Evolutionary conservation across 2,797 vertebrate genomes (phyloP).

Genomic region (Melanotaenia pygmaea): DNA sequence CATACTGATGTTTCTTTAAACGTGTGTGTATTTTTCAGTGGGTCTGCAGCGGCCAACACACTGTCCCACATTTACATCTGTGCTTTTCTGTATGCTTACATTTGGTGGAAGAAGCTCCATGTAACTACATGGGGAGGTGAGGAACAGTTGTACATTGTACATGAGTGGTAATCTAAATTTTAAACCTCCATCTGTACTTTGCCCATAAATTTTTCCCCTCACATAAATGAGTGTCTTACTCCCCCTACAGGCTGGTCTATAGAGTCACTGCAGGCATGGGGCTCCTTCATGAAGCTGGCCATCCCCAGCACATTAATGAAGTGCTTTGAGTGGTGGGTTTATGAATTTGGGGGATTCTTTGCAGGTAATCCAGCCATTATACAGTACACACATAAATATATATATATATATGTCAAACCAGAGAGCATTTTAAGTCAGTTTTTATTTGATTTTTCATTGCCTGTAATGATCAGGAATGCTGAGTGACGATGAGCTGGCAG

Average conservation of each 20-base stretch:
- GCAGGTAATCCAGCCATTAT: constrained; percentile 78
- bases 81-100: constrained; percentile 84
- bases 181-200: background rate
- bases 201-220: background rate
- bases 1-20: background rate
- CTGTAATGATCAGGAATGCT: constrained; percentile 81
- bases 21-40: constrained; percentile 74
- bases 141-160: background rate
- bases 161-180: background rate
- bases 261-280: constrained; percentile 92
- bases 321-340: constrained; percentile 96
- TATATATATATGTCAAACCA: background rate
- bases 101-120: constrained; percentile 88
- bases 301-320: constrained; percentile 92
- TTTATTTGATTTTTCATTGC: background rate
- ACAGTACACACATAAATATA: background rate
- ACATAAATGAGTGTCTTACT: constrained; percentile 47
- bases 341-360: constrained; percentile 91
- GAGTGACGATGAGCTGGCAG: constrained; percentile 86
- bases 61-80: constrained; percentile 85
- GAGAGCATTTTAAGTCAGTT: background rate
- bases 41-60: constrained; percentile 90
- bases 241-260: constrained; percentile 88
- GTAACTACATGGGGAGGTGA: constrained; percentile 91
- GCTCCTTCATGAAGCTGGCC: constrained; percentile 88